These are phyloP conservation scores for Drepana falcataria DNA, from an alignment of 2,888 invertebrate genomes.

Conservation along the genomic window DNA sequence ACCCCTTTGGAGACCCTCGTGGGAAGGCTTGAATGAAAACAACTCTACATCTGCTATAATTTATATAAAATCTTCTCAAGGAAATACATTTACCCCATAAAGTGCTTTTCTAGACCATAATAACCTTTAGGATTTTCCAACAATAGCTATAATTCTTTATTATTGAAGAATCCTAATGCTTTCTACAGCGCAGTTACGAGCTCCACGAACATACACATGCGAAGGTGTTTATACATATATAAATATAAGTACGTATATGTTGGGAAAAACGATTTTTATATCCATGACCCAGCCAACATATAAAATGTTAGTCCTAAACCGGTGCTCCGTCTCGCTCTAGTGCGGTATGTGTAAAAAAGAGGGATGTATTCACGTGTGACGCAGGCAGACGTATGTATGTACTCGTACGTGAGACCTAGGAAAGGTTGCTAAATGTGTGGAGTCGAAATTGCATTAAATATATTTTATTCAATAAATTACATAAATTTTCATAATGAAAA, in stretches of 20 bases:
- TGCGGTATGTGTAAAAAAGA: conserved; percentile 42
- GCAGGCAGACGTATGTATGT: conserved; percentile 56
- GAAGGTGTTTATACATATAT: conserved; percentile 16
- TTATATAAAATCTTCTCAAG: too few species aligned
- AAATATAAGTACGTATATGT: conserved; percentile 42
- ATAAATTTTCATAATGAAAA: too few species aligned
- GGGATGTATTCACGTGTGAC: conserved; percentile 60
- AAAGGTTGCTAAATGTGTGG: conserved; percentile 34
- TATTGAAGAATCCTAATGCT: conserved; percentile 66
- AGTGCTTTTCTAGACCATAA: conserved; percentile 20
- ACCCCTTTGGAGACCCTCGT: neutral
- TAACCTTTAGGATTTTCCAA: conserved; percentile 41
- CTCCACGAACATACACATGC: conserved; percentile 13
- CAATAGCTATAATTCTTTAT: conserved; percentile 61
- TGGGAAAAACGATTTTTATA: conserved; percentile 74
- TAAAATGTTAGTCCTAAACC: conserved; percentile 78
- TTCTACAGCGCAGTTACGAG: conserved; percentile 41
- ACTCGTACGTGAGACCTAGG: conserved; percentile 30
- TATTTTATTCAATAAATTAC: neutral
- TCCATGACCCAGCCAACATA: conserved; percentile 79
- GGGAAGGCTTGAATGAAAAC: neutral
- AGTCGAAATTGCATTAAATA: conserved; percentile 24
- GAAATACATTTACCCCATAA: conserved; percentile 6
- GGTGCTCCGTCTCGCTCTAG: conserved; percentile 42
- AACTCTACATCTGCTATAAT: neutral